phyloP scores from a whole-genome alignment of 1,140 invertebrate species.

The Patella vulgata region DNA sequence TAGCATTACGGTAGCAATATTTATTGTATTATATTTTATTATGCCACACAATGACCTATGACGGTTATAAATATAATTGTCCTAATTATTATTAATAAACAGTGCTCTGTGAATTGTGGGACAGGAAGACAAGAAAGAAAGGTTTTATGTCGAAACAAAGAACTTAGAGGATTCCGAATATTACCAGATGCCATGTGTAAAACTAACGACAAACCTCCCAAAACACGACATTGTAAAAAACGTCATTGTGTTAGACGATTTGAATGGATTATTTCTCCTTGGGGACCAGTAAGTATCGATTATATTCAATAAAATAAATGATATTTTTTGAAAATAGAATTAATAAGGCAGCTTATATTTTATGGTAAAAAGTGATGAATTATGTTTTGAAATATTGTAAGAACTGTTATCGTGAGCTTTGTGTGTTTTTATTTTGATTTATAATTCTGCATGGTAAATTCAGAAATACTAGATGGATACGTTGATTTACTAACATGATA shows the following conservation, averaged over 20 bases:
- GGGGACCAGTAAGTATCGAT: constrained; percentile 54
- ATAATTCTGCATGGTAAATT: background rate
- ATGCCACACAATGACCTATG: no score
- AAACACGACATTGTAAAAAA: constrained; percentile 26
- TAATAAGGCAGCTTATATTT: background rate
- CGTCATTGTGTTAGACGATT: constrained; percentile 32
- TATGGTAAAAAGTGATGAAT: background rate
- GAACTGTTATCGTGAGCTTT: background rate
- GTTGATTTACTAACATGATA: no score
- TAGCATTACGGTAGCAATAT: no score
- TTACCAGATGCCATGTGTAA: constrained; percentile 27
- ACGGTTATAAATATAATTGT: no score
- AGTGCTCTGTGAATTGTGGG: constrained; percentile 30
- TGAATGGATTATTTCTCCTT: constrained; percentile 45
- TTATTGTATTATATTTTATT: no score
- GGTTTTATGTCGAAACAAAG: constrained; percentile 15
- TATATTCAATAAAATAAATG: background rate
- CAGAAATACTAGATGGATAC: background rate
- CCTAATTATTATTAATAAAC: no score
- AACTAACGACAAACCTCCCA: constrained; percentile 18
- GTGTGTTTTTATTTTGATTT: background rate
- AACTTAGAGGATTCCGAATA: constrained; percentile 10
- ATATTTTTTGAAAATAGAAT: background rate
- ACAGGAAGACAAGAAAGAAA: constrained; percentile 9
- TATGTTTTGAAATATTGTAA: background rate